phyloP scores from a whole-genome alignment of 2,113 vertebrate species.

The Thryonomys swinderianus region DNA sequence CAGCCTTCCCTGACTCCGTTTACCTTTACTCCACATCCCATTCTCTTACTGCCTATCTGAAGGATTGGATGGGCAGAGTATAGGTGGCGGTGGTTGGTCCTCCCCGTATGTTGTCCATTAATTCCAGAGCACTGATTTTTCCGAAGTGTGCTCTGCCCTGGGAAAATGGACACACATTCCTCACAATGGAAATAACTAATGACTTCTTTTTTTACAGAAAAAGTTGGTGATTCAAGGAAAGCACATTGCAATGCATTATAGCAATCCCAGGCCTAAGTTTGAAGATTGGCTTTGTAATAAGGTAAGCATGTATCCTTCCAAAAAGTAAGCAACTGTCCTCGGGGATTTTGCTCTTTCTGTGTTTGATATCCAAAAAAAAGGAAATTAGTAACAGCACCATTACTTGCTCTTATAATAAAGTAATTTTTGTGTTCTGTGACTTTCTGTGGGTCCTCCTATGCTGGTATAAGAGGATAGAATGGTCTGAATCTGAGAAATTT shows the following conservation, averaged over 20 bases:
- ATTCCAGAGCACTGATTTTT: slow-evolving; percentile 94
- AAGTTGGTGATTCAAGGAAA: slow-evolving; percentile 97
- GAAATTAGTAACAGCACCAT: background rate
- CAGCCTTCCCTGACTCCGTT: slow-evolving; percentile 89
- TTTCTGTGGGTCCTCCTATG: background rate
- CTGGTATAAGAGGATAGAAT: background rate
- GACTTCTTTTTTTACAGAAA: slow-evolving; percentile 95
- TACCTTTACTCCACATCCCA: slow-evolving; percentile 89
- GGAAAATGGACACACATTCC: slow-evolving; percentile 86
- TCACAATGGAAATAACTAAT: slow-evolving; percentile 89
- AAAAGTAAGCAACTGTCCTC: background rate
- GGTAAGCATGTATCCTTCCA: slow-evolving; percentile 82
- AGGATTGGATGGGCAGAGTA: slow-evolving; percentile 92
- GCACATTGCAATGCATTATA: slow-evolving; percentile 98
- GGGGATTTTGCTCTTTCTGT: background rate
- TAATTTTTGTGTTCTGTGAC: slow-evolving; percentile 32
- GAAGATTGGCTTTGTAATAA: slow-evolving; percentile 99
- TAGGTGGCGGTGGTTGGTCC: slow-evolving; percentile 92
- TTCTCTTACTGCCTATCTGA: slow-evolving; percentile 91
- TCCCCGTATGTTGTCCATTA: slow-evolving; percentile 93
- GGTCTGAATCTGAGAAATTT: background rate
- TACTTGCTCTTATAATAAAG: background rate
- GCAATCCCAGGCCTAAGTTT: slow-evolving; percentile 98
- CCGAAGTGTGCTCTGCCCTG: slow-evolving; percentile 97
- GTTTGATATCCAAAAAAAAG: slow-evolving; percentile 6